Evolutionary conservation across 2,888 invertebrate genomes (phyloP).

Genomic region (Rhynchonema sp.): DNA sequence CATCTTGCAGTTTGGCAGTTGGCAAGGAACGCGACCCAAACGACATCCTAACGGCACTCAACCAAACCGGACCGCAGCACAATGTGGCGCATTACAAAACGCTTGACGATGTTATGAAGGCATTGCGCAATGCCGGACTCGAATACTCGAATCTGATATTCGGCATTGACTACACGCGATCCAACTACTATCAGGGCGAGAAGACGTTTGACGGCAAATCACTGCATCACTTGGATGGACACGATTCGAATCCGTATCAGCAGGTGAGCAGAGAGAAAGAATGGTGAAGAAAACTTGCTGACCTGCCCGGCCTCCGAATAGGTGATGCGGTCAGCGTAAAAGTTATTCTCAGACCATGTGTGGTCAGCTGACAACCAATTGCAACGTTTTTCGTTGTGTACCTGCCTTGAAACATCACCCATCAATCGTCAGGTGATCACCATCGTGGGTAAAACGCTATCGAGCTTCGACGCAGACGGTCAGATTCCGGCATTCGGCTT

Average conservation of each 20-base stretch:
- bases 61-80: neutral
- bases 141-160: conserved; percentile 28
- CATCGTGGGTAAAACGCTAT: conserved; percentile 34
- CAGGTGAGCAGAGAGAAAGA: conserved; percentile 20
- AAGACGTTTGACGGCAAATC: conserved; percentile 33
- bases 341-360: too few species aligned
- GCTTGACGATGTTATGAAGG: conserved; percentile 7
- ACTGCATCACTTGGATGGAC: conserved; percentile 29
- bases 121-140: conserved; percentile 14
- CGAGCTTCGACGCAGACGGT: conserved; percentile 35
- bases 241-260: conserved; percentile 34
- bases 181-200: conserved; percentile 37
- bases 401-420: neutral
- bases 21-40: neutral
- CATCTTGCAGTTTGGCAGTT: neutral
- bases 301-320: too few species aligned
- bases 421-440: conserved; percentile 30
- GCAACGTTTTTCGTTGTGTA: too few species aligned
- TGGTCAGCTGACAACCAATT: too few species aligned
- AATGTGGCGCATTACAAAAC: conserved; percentile 3
- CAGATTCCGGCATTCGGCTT: conserved; percentile 37
- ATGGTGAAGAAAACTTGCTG: too few species aligned
- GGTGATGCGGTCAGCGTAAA: too few species aligned
- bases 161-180: conserved; percentile 37
- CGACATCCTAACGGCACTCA: neutral